Evolutionary conservation across 1,140 invertebrate species (phyloP).

Genomic region (Bemisia tabaci): DNA sequence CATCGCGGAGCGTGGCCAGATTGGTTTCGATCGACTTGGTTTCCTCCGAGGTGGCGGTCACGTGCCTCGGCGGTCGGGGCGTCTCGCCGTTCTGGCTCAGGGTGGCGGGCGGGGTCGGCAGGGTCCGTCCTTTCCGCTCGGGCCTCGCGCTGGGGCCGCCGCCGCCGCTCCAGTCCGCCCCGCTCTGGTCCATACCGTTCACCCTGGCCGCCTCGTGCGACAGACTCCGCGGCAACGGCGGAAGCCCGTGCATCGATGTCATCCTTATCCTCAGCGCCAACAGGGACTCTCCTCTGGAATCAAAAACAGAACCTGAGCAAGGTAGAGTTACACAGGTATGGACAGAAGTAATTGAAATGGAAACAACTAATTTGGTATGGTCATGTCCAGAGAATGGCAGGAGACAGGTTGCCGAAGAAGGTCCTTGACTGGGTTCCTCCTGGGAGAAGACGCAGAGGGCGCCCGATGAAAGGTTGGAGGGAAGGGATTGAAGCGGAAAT

Average conservation of each 20-base stretch:
- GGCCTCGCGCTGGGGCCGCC: neutral
- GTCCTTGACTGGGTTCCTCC: no score
- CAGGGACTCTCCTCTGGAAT: neutral
- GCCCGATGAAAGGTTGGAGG: no score
- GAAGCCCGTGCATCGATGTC: neutral
- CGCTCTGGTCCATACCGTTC: neutral
- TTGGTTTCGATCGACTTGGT: neutral
- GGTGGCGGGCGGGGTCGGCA: neutral
- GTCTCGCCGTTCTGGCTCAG: neutral
- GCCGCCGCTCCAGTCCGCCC: neutral
- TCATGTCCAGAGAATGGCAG: no score
- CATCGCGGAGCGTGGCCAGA: neutral
- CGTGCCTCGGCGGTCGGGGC: no score
- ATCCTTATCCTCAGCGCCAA: neutral
- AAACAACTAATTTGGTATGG: no score
- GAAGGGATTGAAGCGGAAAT: no score
- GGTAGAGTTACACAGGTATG: no score
- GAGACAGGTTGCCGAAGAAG: no score
- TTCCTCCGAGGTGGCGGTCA: neutral
- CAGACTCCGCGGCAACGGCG: neutral
- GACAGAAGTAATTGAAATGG: no score
- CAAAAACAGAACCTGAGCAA: neutral
- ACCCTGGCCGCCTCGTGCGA: neutral
- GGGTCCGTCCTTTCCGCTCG: neutral
- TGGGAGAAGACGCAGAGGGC: no score